phyloP scores from a whole-genome alignment of 1,140 invertebrate species.

The Calephelis nemesis region DNA sequence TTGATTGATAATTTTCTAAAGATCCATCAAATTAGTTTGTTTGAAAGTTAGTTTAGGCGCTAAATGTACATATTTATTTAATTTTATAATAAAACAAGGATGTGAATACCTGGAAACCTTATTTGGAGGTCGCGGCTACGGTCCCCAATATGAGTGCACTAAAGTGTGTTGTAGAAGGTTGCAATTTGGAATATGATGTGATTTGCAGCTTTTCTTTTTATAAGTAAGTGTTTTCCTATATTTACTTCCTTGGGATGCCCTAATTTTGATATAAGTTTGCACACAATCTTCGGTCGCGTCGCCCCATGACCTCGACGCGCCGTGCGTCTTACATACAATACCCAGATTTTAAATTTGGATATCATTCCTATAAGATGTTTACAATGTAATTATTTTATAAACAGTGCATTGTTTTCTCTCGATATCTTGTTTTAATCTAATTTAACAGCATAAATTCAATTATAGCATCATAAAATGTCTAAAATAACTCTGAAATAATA shows the following conservation, averaged over 20 bases:
- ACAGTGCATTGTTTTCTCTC: constrained; percentile 23
- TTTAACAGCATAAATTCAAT: constrained; percentile 1
- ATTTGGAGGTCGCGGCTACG: constrained; percentile 49
- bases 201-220: constrained; percentile 76
- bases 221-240: constrained; percentile 62
- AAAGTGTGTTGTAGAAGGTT: constrained; percentile 73
- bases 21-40: constrained; percentile 78
- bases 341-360: constrained; percentile 14
- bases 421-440: too few relatives aligned
- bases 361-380: constrained; percentile 40
- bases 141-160: constrained; percentile 59
- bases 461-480: constrained; percentile 7
- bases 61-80: constrained; percentile 67
- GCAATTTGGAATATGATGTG: constrained; percentile 73
- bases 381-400: constrained; percentile 28
- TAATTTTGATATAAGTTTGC: constrained; percentile 21
- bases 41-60: constrained; percentile 76
- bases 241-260: constrained; percentile 20
- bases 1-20: constrained; percentile 78
- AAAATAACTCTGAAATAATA: background rate
- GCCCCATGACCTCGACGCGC: constrained; percentile 36
- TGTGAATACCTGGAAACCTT: constrained; percentile 60
- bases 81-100: constrained; percentile 50
- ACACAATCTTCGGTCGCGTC: constrained; percentile 20
- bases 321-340: constrained; percentile 19